phyloP scores from a whole-genome alignment of 2,888 invertebrate species.

The Thera obeliscata region DNA sequence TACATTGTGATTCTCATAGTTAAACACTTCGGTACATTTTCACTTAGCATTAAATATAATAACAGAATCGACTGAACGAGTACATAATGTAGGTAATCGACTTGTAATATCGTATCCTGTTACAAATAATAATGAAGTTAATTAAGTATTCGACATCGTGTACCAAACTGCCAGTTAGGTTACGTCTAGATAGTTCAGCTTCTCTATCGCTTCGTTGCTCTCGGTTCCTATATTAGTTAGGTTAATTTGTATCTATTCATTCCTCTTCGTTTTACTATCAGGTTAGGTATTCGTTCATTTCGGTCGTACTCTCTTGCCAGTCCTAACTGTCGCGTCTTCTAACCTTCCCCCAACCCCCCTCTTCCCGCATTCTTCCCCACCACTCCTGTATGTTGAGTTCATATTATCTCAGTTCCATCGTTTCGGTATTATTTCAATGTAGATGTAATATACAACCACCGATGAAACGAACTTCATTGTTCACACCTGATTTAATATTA shows the following conservation, averaged over 20 bases:
- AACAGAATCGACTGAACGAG: conserved; percentile 71
- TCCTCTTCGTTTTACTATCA: conserved; percentile 61
- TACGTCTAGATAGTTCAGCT: conserved; percentile 64
- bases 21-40: conserved; percentile 74
- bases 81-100: conserved; percentile 64
- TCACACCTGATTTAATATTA: conserved; percentile 80
- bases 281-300: conserved; percentile 53
- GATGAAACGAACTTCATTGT: conserved; percentile 70
- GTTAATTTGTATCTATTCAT: conserved; percentile 78
- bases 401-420: conserved; percentile 60
- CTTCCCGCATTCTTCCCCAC: conserved; percentile 23
- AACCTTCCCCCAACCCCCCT: conserved; percentile 35
- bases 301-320: conserved; percentile 55
- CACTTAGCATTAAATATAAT: conserved; percentile 73
- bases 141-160: conserved; percentile 62
- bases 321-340: conserved; percentile 45
- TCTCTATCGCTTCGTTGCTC: conserved; percentile 51
- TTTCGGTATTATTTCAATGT: conserved; percentile 66
- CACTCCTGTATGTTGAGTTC: conserved; percentile 47
- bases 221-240: conserved; percentile 80
- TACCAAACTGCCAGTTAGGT: conserved; percentile 75
- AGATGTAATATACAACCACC: conserved; percentile 79
- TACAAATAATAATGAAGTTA: conserved; percentile 58
- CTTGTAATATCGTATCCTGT: conserved; percentile 64
- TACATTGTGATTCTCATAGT: conserved; percentile 81